Evolutionary conservation across 1,140 invertebrate genomes (phyloP), one percentile per base, ranked within the genome.

Genomic region (Drosophila micromelanica): DNA sequence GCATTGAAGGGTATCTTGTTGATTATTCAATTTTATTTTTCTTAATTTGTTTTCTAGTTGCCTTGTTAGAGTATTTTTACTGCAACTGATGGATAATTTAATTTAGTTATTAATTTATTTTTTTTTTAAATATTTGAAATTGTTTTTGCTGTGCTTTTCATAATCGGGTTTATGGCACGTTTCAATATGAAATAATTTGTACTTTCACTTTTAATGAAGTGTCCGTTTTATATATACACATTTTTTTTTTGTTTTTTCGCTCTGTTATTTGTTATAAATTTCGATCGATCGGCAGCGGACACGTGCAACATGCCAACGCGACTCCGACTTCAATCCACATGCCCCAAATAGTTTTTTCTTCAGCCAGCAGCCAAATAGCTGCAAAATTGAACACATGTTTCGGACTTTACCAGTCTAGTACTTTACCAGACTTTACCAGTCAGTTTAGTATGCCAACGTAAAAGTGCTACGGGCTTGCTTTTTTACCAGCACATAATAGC

Each of bases 121-220:
- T 43, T 79, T 71, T 69, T 65, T 57, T 82, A 65, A 82, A 76
- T 79, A 65, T 76, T 60, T 84, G 40, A 60, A 70, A 65, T 78
- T 81, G 80, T 62, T 60, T 82, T 62, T 48, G 67, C 38, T 67
- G 81, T 63, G 60, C 62, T 87, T 89, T 89, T 89, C 84, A 87
- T 87, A 89, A 89, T 79, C 79, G 62, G 63, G 76, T 62, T 87
- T 81, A 62, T 78, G 74, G 82, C 85, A 42, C 57, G 78, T 63
- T 60, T 89, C 79, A 69, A 87, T 87, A 84, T 89, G 79, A 79
- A 87, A 89, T 87, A 79, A 89, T 89, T 89, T 77, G 84, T 84
- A 79, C 84, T 87, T 87, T 87, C 84, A 87, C 84, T 87, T 87
- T 87, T 84, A 89, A 87, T 89, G 76, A 89, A 87, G 77, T 73